phyloP scores from a whole-genome alignment of 2,113 vertebrate genomes.

The Erythrocercus mccallii region DNA sequence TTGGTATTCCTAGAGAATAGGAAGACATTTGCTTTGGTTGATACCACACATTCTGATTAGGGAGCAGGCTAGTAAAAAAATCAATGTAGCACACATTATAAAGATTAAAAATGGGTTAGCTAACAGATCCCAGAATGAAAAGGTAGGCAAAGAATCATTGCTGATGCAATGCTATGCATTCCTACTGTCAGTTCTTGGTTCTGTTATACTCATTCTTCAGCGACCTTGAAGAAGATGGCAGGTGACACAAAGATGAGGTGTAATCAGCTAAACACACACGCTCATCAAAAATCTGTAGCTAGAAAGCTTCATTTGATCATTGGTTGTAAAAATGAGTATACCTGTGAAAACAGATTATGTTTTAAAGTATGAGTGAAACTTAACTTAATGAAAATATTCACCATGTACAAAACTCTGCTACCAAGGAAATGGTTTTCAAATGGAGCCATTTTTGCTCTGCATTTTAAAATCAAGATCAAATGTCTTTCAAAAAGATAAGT shows the following conservation, averaged over 20 bases:
- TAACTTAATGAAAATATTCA: not conserved
- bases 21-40: not conserved
- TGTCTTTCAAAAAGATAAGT: not conserved
- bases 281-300: not conserved
- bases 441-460: not conserved
- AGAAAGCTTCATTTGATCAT: not conserved
- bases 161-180: not conserved
- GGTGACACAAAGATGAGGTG: not conserved
- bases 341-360: not conserved
- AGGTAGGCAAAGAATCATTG: not conserved
- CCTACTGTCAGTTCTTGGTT: not conserved
- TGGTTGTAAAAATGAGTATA: not conserved
- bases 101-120: not conserved
- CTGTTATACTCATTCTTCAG: not conserved
- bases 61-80: not conserved
- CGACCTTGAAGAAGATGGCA: not conserved
- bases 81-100: not conserved
- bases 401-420: not conserved
- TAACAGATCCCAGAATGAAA: not conserved
- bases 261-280: not conserved
- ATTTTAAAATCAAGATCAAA: not conserved
- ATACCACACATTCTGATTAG: not conserved
- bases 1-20: not conserved
- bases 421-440: not conserved
- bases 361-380: not conserved